A percentile compares a stretch with the other conserved stretches of the same genome.
These are phyloP conservation scores for Proterorhinus semilunaris DNA, from an alignment of 2,113 vertebrate genomes.

Conservation along the genomic window DNA sequence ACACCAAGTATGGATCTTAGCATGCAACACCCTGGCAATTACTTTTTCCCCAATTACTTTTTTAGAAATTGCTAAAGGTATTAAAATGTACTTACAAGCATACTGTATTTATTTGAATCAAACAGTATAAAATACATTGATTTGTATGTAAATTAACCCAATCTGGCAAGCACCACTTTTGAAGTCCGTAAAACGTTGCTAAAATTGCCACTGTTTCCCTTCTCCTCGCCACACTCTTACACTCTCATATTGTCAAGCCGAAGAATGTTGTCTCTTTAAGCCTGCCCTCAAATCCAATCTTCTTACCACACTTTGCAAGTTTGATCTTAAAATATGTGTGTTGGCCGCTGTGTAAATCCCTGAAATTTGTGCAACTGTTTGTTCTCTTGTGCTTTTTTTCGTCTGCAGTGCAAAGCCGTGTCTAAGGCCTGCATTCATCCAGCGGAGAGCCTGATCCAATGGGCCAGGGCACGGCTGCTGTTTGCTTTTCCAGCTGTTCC, in stretches of 20 bases:
- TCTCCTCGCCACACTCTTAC: not conserved
- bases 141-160: no score
- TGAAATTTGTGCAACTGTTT: conserved; percentile 50
- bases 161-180: no score
- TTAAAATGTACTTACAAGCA: no score
- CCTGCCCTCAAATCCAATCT: conserved; percentile 25
- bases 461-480: conserved; percentile 50
- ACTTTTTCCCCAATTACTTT: no score
- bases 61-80: no score
- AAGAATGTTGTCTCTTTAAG: conserved; percentile 11
- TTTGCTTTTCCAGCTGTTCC: conserved; percentile 78
- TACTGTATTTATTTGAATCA: no score
- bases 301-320: conserved; percentile 30
- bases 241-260: not conserved
- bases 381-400: conserved; percentile 46
- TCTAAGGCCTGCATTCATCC: conserved; percentile 70
- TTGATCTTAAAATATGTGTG: conserved; percentile 53
- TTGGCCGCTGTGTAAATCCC: conserved; percentile 49
- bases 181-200: not conserved
- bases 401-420: conserved; percentile 51
- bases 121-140: no score
- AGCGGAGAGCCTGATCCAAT: conserved; percentile 55
- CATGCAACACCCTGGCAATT: no score
- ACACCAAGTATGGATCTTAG: no score
- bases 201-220: not conserved